These are phyloP conservation scores for Listrodromus nycthemerus DNA, from an alignment of 2,888 invertebrate genomes.

Conservation along the genomic window DNA sequence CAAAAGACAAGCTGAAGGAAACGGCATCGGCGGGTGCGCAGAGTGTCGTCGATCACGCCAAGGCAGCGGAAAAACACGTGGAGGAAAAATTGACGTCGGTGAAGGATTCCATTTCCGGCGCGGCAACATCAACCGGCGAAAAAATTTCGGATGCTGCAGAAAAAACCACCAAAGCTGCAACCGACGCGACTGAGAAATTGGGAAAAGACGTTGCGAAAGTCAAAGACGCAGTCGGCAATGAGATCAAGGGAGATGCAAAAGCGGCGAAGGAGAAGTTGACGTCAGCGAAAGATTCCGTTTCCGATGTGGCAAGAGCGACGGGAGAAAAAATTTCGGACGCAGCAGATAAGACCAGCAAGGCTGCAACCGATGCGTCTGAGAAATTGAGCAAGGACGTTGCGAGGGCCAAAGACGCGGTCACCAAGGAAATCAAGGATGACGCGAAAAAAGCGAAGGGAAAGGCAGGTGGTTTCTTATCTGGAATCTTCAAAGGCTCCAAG, in stretches of 20 bases:
- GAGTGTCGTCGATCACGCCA: constrained; percentile 43
- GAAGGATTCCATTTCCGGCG: constrained; percentile 76
- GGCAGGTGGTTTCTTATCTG: constrained; percentile 71
- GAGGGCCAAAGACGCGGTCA: constrained; percentile 75
- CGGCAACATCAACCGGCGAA: constrained; percentile 85
- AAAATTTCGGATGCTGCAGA: constrained; percentile 85
- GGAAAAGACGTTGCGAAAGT: constrained; percentile 47
- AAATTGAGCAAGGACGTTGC: constrained; percentile 42
- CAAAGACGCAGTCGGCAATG: constrained; percentile 84
- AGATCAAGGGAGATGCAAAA: constrained; percentile 80
- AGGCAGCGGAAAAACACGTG: constrained; percentile 53
- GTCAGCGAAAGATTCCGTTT: constrained; percentile 46
- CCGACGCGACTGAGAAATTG: constrained; percentile 68
- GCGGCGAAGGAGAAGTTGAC: constrained; percentile 77
- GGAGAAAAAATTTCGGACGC: constrained; percentile 68
- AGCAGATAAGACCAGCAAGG: constrained; percentile 84
- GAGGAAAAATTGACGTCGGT: constrained; percentile 54
- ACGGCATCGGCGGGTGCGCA: constrained; percentile 45
- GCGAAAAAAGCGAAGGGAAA: constrained; percentile 72
- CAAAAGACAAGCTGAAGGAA: constrained; percentile 54
- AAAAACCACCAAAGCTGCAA: constrained; percentile 84
- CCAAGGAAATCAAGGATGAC: constrained; percentile 80
- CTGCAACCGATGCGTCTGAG: constrained; percentile 80
- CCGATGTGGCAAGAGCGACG: constrained; percentile 85
- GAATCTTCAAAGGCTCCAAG: constrained; percentile 71